Evolutionary conservation across 2,888 invertebrate genomes (phyloP), one percentile per base, ranked within the genome.

Genomic region (Microctonus aethiopoides): DNA sequence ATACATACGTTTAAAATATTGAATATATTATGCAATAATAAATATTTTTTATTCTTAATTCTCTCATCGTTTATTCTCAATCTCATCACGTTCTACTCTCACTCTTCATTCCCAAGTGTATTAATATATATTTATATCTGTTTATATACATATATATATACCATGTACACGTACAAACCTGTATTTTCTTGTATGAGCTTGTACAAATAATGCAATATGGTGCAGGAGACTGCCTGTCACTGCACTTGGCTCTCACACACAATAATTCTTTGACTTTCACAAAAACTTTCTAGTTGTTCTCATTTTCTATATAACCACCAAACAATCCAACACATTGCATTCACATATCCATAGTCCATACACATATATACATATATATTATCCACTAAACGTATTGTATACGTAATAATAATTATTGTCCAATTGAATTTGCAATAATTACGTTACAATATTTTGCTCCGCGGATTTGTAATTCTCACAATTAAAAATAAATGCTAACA

Each of bases 231-330:
- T 22, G 22, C 9, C 56, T 56, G 51, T 70, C 56, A 75, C 71
- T 76, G 72, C 76, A 75, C 72, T 75, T 76, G 75, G 75, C 68
- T 74, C 60, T 36, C 56, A 66, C 32, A 51, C n/a, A 24, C n/a
- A n/a, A 41, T 24, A 29, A 29, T 22, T 29, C 67, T 67, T 68
- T n/a, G 72, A 77, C 76, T 76, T 77, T 77, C 75, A 76, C 75
- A 74, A 76, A 75, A 75, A 77, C 76, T 77, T 77, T 77, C 76
- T 76, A 77, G 73, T 68, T 74, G 73, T 73, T 74, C 73, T 75
- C 74, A 71, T 76, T 76, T 76, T 76, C 75, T 75, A 73, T 69
- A 46, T 46, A 46, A 46, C 46, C 46, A 16, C 67, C 67, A 63
- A 67, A 70, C 66, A 72, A 71, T 32, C 68, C 67, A 57, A 13